Base-by-base conservation (phyloP, 2,888 invertebrate species). In the Drosophila subquinaria region DNA sequence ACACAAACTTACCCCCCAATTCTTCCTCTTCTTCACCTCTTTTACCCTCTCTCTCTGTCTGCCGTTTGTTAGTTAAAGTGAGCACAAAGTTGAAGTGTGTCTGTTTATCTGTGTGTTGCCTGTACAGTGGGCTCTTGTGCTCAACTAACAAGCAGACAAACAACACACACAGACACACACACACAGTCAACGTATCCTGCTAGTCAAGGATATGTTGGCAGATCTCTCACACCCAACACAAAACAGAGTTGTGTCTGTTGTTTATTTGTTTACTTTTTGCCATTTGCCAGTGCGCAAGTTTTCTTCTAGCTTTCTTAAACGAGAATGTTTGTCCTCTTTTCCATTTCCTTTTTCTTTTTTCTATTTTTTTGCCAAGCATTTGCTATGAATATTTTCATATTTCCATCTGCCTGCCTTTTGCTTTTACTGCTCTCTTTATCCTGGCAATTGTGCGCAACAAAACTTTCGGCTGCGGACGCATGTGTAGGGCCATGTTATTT, bases 221-320 rank as follows among this genome's bases (percentile, higher is more conserved):
- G 40, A 65, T 69, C 68, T 57, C 47, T 48, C 55, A 52, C 42
- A 40, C 48, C 30, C 15, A 23, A 23, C 15, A 53, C 27, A 15
- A 5, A 40, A 53, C 53, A 42, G 55, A 45, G 38, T 55, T 64
- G 38, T 57, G 50, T 53, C 50, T 77, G 55, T 88, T 87, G 83
- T 88, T 88, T 84, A 87, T 84, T 89, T 84, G 84, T 89, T 84
- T 84, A 81, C 88, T 84, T 89, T 84, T 87, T 81, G 87, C 84
- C 84, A 83, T 87, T 84, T 84, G 75, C 64, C 67, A 84, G 82
- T 79, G 61, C 56, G 67, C 50, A 65, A 82, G 85, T 76, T 82
- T 84, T 65, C 77, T 67, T 71, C 43, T 6, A 52, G 77, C 47
- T 73, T 71, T 64, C 67, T 72, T 72, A 67, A 61, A 57, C 56